Evolutionary conservation across 2,113 vertebrate species (phyloP).

Genomic region (Myiagra hebetior): DNA sequence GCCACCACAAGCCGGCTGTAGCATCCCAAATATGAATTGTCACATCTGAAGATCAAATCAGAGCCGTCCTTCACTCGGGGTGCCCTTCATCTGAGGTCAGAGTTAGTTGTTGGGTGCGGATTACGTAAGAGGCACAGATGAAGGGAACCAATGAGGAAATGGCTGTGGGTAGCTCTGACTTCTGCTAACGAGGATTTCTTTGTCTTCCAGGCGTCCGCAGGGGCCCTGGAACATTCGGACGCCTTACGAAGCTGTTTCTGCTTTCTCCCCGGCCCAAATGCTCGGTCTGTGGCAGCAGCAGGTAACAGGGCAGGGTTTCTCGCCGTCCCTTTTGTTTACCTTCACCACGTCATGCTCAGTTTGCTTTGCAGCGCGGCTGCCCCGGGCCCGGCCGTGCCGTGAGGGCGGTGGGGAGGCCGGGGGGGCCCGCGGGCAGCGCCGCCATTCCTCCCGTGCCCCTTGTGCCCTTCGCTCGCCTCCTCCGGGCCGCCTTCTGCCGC

Average conservation of each 20-base stretch:
- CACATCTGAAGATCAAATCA: not conserved
- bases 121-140: conserved; percentile 12
- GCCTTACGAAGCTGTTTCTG: not conserved
- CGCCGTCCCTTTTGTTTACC: not conserved
- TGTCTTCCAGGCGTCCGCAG: not conserved
- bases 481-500: not conserved
- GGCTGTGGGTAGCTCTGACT: not conserved
- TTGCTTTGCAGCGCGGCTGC: not conserved
- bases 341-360: not conserved
- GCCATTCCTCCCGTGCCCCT: not conserved
- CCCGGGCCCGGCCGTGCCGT: not conserved
- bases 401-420: not conserved
- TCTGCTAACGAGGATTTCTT: not conserved
- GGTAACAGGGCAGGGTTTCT: not conserved
- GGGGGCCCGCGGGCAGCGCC: not conserved
- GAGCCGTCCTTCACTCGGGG: not conserved
- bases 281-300: not conserved
- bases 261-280: not conserved
- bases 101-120: not conserved
- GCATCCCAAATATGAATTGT: not conserved
- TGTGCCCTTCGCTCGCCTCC: not conserved
- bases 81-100: conserved; percentile 3
- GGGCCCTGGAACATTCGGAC: not conserved
- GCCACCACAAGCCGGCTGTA: not conserved
- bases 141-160: not conserved